Evolutionary conservation across 2,797 vertebrate genomes (phyloP), one percentile per base, ranked within the genome.

Genomic region (Denticeps clupeoides): DNA sequence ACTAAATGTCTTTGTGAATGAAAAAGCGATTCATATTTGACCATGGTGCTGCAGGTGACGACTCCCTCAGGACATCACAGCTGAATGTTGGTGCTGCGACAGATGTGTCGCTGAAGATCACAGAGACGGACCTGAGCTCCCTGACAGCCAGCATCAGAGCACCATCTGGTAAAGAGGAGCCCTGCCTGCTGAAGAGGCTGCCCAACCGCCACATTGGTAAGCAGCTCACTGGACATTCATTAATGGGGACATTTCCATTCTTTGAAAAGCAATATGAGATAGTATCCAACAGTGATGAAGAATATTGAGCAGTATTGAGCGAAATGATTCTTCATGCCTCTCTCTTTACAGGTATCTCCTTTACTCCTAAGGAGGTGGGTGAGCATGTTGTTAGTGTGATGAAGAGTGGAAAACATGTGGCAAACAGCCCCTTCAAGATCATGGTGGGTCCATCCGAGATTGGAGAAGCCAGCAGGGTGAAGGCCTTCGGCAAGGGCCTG

Each of bases 391-490:
- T 99, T 33, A 97, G 91, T 0, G 93, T 99, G 49, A 84, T 83
- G 63, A 99, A 97, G 73, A 87, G 75, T 0, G 86, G 88, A 29
- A 72, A 86, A 49, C 93, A 97, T 0, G 93, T 99, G 46, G 89
- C 87, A 64, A 99, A 99, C 83, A 99, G 94, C 67, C 94, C 94
- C 63, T 97, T 99, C 73, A 97, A 97, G 79, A 97, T 99, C 68
- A 84, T 95, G 74, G 93, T 99, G 18, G 93, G 94, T 4, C 89
- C 87, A 3, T 96, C 94, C 0, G 94, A 99, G 81, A 97, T 99
- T 0, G 93, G 92, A 0, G 91, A 99, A 0, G 93, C 94, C 29
- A 91, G 89, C 68, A 82, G 85, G 41, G 93, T 99, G 53, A 90
- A 94, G 48, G 93, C 92, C 18, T 95, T 88, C 8, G 94, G 94